Percentiles rank a stretch among this genome's conserved stretches.
phyloP scores from a whole-genome alignment of 2,113 vertebrate species.

The Paraplagusia blochii region DNA sequence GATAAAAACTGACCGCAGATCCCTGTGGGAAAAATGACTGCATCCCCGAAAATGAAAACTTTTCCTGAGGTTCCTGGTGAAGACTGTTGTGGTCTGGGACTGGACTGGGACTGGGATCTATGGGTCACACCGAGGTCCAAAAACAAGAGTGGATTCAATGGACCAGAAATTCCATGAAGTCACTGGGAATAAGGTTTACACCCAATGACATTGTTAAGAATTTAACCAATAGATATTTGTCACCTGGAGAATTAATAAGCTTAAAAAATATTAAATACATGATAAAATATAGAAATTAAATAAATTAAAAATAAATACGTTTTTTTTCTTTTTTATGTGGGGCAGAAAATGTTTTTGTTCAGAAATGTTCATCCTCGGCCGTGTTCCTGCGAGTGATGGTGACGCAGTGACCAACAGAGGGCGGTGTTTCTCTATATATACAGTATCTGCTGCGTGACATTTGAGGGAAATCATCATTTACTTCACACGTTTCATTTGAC shows the following conservation, averaged over 20 bases:
- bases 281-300: too few relatives aligned
- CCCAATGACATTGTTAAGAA: too few relatives aligned
- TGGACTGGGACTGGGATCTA: constrained; percentile 7
- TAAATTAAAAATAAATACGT: too few relatives aligned
- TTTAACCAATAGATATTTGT: too few relatives aligned
- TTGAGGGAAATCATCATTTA: constrained; percentile 2
- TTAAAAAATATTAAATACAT: too few relatives aligned
- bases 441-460: background rate
- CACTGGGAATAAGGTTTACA: constrained; percentile 16
- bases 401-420: constrained; percentile 61
- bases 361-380: too few relatives aligned
- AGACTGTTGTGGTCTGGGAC: constrained; percentile 40
- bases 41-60: constrained; percentile 45
- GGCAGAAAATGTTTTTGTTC: too few relatives aligned
- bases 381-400: constrained; percentile 13
- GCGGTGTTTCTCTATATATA: constrained; percentile 66
- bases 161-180: constrained; percentile 35
- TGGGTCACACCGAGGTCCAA: constrained; percentile 33
- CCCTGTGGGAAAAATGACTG: constrained; percentile 38
- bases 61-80: constrained; percentile 27
- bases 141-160: constrained; percentile 14
- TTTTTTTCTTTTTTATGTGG: too few relatives aligned
- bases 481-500: background rate
- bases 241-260: too few relatives aligned
- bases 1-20: constrained; percentile 19